Conservation (phyloP, 2,888 invertebrate genomes). For the Melanargia galathea region DNA sequence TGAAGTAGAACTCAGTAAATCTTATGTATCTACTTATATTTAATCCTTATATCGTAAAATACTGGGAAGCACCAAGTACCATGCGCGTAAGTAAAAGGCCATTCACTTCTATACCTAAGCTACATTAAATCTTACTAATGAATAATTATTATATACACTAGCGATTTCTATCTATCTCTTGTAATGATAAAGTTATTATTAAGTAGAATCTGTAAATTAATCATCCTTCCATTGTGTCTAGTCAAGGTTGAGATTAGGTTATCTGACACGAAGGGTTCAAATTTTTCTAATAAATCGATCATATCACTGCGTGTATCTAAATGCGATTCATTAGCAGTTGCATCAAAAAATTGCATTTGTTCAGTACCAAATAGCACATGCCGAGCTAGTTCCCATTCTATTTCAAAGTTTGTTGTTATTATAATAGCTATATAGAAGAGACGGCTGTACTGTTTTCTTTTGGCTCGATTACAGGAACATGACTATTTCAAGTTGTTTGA, state of each 20-base stretch:
- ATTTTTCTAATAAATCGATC: slow-evolving; percentile 42
- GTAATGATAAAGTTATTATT: slow-evolving; percentile 54
- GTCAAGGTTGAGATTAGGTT: slow-evolving; percentile 41
- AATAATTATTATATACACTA: slow-evolving; percentile 61
- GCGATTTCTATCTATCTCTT: slow-evolving; percentile 76
- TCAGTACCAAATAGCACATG: slow-evolving; percentile 76
- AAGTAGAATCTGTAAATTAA: slow-evolving; percentile 75
- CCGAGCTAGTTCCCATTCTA: slow-evolving; percentile 67
- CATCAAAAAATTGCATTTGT: slow-evolving; percentile 76
- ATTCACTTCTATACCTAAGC: slow-evolving; percentile 49
- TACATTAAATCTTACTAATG: slow-evolving; percentile 61
- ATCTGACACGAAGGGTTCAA: slow-evolving; percentile 37
- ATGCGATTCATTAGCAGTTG: slow-evolving; percentile 58
- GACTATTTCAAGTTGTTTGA: background rate
- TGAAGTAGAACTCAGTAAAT: slow-evolving; percentile 51
- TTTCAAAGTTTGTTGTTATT: slow-evolving; percentile 62
- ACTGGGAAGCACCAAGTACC: slow-evolving; percentile 70
- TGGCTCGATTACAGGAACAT: slow-evolving; percentile 3
- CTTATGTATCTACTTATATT: slow-evolving; percentile 49
- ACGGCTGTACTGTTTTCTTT: slow-evolving; percentile 5
- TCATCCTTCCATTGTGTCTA: slow-evolving; percentile 68
- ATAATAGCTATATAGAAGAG: slow-evolving; percentile 31
- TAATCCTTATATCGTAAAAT: slow-evolving; percentile 48
- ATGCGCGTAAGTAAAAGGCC: slow-evolving; percentile 55
- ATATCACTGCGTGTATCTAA: slow-evolving; percentile 47